These are phyloP conservation scores for Rattus norvegicus DNA, from an alignment of 2,113 vertebrate species.

Conservation along the genomic window DNA sequence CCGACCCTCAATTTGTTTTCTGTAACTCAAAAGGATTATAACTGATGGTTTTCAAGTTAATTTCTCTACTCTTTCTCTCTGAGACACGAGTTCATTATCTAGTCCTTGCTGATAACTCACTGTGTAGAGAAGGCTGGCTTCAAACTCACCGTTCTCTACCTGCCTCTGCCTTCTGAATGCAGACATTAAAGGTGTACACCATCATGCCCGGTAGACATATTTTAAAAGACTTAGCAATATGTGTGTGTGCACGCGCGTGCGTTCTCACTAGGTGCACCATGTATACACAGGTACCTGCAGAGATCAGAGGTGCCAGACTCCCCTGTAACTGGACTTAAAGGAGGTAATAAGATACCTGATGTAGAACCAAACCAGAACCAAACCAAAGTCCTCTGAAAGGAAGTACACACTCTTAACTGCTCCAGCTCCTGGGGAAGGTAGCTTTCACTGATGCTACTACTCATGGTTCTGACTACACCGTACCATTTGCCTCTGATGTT, in stretches of 20 bases:
- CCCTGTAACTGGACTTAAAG: neutral
- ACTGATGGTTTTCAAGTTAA: neutral
- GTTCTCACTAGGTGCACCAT: too few relatives aligned
- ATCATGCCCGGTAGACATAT: neutral
- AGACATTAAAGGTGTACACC: neutral
- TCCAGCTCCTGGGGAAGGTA: neutral
- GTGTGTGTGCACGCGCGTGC: neutral
- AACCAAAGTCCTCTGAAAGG: neutral
- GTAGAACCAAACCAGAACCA: neutral
- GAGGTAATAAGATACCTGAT: neutral
- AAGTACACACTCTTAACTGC: neutral
- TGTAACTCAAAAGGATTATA: neutral
- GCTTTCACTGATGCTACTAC: too few relatives aligned
- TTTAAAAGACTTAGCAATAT: neutral
- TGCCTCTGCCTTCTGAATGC: neutral
- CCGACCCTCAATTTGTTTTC: neutral
- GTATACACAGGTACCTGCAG: neutral
- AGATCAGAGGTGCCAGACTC: neutral
- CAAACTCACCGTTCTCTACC: neutral
- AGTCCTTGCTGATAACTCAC: neutral
- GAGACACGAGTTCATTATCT: neutral
- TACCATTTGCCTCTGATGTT: too few relatives aligned
- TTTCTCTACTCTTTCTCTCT: neutral
- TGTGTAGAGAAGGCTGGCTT: neutral
- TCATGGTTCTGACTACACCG: too few relatives aligned